Base-by-base conservation (phyloP, 2,797 vertebrate species). In the Babyrousa celebensis region DNA sequence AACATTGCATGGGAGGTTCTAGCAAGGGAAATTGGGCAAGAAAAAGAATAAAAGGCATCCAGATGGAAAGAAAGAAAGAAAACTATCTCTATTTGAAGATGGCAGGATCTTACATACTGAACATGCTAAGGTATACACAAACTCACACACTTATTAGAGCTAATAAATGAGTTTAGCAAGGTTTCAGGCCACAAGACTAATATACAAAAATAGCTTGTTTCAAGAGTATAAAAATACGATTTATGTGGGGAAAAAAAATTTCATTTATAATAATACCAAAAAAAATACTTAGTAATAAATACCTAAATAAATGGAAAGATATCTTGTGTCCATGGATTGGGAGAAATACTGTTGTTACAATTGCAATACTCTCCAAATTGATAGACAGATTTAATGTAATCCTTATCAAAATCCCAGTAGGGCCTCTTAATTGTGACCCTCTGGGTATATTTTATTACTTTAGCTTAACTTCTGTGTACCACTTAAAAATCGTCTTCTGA, bases 401-500 rank as follows among this genome's bases (percentile, higher is more conserved):
- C 58, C 58, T 20, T 60, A 8, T 60, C 18, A 60, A 60, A 60
- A 60, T 60, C 58, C 58, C 20, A 60, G 58, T 29, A 65, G 21
- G 56, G 68, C 29, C 62, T 87, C 84, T 78, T 87, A 78, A 36
- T 40, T 67, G 48, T 70, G 52, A 40, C 58, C 63, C 32, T 27
- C 54, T 68, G 74, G 29, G 36, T 43, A 54, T 52, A 56, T 67
- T 60, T 93, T 71, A 63, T 60, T 65, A 62, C n/a, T 79, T 63
- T 80, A 89, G n/a, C 15, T 85, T 25, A 96, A 79, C 67, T 92
- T 89, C 48, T 85, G n/a, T 32, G 29, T 89, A 17, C 25, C n/a
- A 74, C 60, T 67, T 79, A 29, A 60, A 83, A 65, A 78, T 72
- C 12, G 58, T 40, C 48, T 43, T 84, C 48, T 23, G 18, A 80